Conservation (phyloP, 2,797 vertebrate genomes). For the Uromys caudimaculatus region DNA sequence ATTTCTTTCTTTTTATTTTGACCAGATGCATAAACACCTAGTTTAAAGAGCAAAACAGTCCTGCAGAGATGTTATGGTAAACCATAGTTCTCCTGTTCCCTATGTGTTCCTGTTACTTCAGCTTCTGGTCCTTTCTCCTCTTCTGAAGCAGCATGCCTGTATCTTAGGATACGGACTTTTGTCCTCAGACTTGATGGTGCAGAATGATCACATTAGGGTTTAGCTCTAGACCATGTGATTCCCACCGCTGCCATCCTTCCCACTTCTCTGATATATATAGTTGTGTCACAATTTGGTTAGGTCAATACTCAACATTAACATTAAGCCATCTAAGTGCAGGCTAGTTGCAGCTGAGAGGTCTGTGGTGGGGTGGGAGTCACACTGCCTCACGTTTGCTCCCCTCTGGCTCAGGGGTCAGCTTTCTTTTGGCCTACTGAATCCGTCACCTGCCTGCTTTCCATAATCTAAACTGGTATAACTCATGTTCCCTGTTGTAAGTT, state of each 20-base stretch:
- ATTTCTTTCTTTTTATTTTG: not conserved
- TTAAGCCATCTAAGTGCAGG: not conserved
- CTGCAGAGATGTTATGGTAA: not conserved
- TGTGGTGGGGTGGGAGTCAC: not conserved
- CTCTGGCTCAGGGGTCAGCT: not conserved
- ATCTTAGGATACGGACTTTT: not conserved
- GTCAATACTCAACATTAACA: not conserved
- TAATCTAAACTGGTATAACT: not conserved
- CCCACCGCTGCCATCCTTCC: not conserved
- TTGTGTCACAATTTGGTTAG: not conserved
- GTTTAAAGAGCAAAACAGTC: not conserved
- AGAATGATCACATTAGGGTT: not conserved
- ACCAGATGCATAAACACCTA: not conserved
- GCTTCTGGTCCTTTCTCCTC: not conserved
- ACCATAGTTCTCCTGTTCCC: not conserved
- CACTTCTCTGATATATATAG: not conserved
- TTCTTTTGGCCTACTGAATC: not conserved
- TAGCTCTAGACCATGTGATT: not conserved
- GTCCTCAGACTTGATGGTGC: not conserved
- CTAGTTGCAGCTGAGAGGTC: not conserved
- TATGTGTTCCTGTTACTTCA: not conserved
- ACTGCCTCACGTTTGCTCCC: not conserved
- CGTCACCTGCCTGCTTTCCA: not conserved
- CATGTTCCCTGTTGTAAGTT: not conserved
- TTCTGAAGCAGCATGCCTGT: not conserved